phyloP scores from a whole-genome alignment of 2,797 vertebrate species.

The Pelobates cultripes region DNA sequence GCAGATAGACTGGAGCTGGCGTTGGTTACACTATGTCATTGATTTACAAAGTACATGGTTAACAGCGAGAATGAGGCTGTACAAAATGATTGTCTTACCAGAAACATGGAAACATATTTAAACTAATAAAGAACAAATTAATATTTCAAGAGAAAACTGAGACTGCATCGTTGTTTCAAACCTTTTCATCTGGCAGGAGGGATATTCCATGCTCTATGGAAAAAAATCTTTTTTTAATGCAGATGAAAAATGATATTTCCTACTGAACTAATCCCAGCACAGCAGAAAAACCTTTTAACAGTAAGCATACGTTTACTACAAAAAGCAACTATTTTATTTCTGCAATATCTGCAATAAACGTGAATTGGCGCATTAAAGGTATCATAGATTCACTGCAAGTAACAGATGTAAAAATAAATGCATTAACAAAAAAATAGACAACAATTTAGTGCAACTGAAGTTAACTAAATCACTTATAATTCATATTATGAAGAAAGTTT shows the following conservation, averaged over 20 bases:
- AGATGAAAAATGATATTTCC: conserved; percentile 8
- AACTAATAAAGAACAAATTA: conserved; percentile 1
- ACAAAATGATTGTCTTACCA: not conserved
- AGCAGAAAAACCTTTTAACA: conserved; percentile 22
- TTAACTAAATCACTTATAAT: no score
- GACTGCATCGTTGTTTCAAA: conserved; percentile 4
- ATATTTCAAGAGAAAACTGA: conserved; percentile 30
- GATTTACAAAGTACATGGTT: no score
- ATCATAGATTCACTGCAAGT: not conserved
- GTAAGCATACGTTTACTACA: conserved; percentile 7
- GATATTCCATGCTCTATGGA: conserved; percentile 29
- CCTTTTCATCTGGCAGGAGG: conserved; percentile 54
- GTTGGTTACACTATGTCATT: no score
- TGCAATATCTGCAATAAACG: not conserved
- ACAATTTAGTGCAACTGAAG: no score
- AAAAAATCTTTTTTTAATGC: no score
- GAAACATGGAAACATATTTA: not conserved
- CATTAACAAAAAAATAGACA: no score
- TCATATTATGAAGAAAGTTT: no score
- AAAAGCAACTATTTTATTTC: not conserved
- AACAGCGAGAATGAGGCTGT: no score
- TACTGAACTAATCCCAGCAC: conserved; percentile 34
- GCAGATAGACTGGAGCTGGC: no score
- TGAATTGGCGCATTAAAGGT: not conserved
- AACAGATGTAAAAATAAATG: not conserved